phyloP scores from a whole-genome alignment of 2,797 vertebrate genomes.

The Siniperca scherzeri region DNA sequence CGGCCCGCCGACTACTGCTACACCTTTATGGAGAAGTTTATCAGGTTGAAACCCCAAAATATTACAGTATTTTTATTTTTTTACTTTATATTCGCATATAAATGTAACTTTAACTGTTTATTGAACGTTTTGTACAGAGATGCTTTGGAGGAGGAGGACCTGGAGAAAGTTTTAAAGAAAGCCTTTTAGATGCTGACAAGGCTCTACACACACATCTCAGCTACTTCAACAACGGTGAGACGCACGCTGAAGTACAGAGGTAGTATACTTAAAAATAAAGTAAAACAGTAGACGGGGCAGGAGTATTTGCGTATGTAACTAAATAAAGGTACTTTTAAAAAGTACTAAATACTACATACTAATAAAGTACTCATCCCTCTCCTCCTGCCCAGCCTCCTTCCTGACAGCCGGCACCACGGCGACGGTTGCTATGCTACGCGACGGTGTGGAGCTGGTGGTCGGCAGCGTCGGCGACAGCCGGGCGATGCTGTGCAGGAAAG shows the following conservation, averaged over 20 bases:
- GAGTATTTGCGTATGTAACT: too few relatives aligned
- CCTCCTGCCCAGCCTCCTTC: conserved; percentile 50
- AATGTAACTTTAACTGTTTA: not conserved
- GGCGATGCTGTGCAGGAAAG: conserved; percentile 92
- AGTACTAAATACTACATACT: too few relatives aligned
- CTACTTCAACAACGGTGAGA: conserved; percentile 88
- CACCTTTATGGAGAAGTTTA: conserved; percentile 91
- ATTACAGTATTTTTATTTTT: not conserved
- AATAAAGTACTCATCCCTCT: not conserved
- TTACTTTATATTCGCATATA: not conserved
- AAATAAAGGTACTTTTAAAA: too few relatives aligned
- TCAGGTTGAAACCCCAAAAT: conserved; percentile 82
- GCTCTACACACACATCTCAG: conserved; percentile 88
- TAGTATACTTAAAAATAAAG: too few relatives aligned
- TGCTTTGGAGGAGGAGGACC: conserved; percentile 87
- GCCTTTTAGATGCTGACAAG: conserved; percentile 92
- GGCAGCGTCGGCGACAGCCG: conserved; percentile 95
- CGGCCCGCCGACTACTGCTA: conserved; percentile 88
- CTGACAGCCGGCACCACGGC: conserved; percentile 92
- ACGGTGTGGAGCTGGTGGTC: conserved; percentile 93
- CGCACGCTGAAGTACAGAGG: not conserved
- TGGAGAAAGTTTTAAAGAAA: conserved; percentile 91
- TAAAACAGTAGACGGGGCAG: too few relatives aligned
- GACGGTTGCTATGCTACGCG: conserved; percentile 93
- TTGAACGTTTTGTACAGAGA: conserved; percentile 78